phyloP scores from a whole-genome alignment of 2,888 invertebrate genomes.

The Lycia hirtaria region DNA sequence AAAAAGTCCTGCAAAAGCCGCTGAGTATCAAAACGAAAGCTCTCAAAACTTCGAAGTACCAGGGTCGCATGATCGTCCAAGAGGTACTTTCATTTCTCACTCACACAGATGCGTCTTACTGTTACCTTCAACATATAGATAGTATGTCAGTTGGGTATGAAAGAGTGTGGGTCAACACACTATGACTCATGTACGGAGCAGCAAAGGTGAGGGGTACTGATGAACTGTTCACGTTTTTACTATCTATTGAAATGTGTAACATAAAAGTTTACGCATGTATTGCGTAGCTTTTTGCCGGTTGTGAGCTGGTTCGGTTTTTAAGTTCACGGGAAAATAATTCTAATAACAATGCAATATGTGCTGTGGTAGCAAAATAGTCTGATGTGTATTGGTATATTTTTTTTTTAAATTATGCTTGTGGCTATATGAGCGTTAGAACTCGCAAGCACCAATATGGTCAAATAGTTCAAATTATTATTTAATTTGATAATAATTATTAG shows the following conservation, averaged over 20 bases:
- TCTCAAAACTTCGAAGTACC: slow-evolving; percentile 38
- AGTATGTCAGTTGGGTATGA: slow-evolving; percentile 40
- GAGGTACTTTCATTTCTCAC: slow-evolving; percentile 42
- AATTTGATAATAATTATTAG: too few species aligned
- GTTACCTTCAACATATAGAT: slow-evolving; percentile 35
- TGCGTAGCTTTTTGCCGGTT: slow-evolving; percentile 3
- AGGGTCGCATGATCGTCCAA: slow-evolving; percentile 39
- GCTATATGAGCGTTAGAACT: too few species aligned
- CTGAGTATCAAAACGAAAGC: slow-evolving; percentile 34
- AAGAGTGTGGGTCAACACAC: slow-evolving; percentile 65
- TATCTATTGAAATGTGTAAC: slow-evolving; percentile 21
- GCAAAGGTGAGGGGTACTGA: slow-evolving; percentile 52
- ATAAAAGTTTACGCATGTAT: slow-evolving; percentile 14
- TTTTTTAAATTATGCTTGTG: too few species aligned
- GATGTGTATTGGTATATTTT: too few species aligned
- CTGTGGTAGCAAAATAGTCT: too few species aligned
- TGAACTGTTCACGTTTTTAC: slow-evolving; percentile 43
- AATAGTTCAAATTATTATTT: too few species aligned
- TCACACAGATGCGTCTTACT: slow-evolving; percentile 41
- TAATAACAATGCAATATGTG: too few species aligned
- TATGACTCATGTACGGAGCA: slow-evolving; percentile 58
- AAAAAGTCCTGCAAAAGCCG: slow-evolving; percentile 7
- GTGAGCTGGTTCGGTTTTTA: background rate
- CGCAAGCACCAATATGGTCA: too few species aligned
- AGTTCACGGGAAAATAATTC: background rate